phyloP scores from a whole-genome alignment of 1,140 invertebrate genomes.

The Cyclina sinensis region DNA sequence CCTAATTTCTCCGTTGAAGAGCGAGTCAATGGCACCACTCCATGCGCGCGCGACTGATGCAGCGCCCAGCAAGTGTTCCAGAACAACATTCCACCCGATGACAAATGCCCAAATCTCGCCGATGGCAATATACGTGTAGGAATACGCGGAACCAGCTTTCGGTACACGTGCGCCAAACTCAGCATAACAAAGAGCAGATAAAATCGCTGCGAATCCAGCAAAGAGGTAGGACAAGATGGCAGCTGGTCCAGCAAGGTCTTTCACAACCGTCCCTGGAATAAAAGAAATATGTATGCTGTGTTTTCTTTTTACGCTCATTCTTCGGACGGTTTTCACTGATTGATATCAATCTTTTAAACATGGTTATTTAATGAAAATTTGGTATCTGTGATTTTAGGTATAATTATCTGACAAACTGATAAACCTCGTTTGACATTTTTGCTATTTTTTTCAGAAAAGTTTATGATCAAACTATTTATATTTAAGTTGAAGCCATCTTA shows the following conservation, averaged over 20 bases:
- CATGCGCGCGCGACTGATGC: conserved; percentile 96
- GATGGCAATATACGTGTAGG: conserved; percentile 84
- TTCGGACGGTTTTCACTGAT: too few relatives aligned
- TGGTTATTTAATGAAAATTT: too few relatives aligned
- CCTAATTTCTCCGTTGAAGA: conserved; percentile 92
- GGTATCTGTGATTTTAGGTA: too few relatives aligned
- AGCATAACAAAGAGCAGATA: conserved; percentile 96
- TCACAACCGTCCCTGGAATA: conserved; percentile 94
- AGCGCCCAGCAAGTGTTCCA: conserved; percentile 88
- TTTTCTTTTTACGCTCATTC: too few relatives aligned
- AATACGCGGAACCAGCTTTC: conserved; percentile 85
- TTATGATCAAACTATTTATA: too few relatives aligned
- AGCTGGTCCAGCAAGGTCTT: conserved; percentile 94
- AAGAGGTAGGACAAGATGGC: conserved; percentile 93
- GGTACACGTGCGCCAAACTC: conserved; percentile 93
- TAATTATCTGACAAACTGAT: too few relatives aligned
- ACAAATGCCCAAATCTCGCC: conserved; percentile 84
- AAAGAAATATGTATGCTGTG: too few relatives aligned
- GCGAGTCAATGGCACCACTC: conserved; percentile 96
- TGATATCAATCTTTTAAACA: too few relatives aligned
- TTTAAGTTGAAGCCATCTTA: too few relatives aligned
- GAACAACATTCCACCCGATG: conserved; percentile 86
- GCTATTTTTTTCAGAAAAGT: too few relatives aligned
- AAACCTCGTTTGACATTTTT: too few relatives aligned
- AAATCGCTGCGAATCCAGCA: conserved; percentile 94